Base-by-base conservation (phyloP, 2,888 invertebrate genomes). In the Erebia ligea region DNA sequence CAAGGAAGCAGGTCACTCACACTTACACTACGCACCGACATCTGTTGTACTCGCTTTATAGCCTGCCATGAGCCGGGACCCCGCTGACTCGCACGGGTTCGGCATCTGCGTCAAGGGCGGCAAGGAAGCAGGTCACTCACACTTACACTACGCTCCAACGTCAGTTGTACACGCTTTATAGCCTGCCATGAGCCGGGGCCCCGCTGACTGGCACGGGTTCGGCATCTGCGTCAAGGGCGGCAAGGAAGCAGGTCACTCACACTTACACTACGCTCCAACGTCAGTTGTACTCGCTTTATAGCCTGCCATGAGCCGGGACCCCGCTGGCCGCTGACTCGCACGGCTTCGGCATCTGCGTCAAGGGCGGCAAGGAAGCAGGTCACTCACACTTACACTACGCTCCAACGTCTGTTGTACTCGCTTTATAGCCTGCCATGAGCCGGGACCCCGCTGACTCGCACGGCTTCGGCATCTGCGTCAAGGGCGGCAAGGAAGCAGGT, bases 101-200 rank as follows among this genome's bases (percentile, higher is more conserved):
- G 97, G 97, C 75, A 97, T 98, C 84, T 98, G 97, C 94, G 97
- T 98, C 85, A 97, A 98, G 91, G 97, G 97, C 82, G 97, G 97
- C 79, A 97, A 97, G 92, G 97, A 97, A 89, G 96, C 97, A 88
- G 97, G 97, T 75, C 97, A 50, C 15, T 50, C 15, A 50, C 15
- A 15, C 4, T 48, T 13, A 48, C 1, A 48, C 5, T 5, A 5
- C 3, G 48, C 48, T 15, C 4, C 1, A 15, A 4, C 13, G 13
- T 13, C 15, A 2, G 6, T 34, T 34, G 34, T 34, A 13, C 48
- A 15, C 1, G 48, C 86, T 95, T 94, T 89, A 94, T 97, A 97
- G 89, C 95, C 97, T 80, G 94, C 96, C 80, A 97, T 97, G 97
- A 96, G 96, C 80, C 94, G 97, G 76, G 97, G 97, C 85, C 96